Percentiles rank a stretch among this genome's conserved stretches.
Evolutionary conservation across 2,797 vertebrate genomes (phyloP).

Genomic region (Lycodopsis pacificus): DNA sequence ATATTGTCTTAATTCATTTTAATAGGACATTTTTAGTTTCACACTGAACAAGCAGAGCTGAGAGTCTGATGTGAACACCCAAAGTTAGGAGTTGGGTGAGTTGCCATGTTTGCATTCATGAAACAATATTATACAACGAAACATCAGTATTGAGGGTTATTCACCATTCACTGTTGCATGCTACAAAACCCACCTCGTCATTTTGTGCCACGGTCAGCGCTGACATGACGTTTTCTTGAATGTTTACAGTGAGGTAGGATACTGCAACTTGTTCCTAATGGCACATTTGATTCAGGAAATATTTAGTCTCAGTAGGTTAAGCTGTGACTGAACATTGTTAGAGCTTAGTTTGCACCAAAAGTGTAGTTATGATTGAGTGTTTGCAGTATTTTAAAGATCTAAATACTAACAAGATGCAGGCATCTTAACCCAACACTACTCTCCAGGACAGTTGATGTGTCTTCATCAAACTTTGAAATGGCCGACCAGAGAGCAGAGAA

Average conservation of each 20-base stretch:
- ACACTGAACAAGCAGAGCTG: neutral
- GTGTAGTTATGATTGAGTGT: neutral
- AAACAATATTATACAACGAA: neutral
- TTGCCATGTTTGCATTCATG: neutral
- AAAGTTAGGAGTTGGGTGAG: neutral
- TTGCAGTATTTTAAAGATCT: neutral
- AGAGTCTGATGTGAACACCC: neutral
- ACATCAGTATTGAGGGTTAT: neutral
- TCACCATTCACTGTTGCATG: neutral
- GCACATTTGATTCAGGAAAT: neutral
- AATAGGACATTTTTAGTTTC: neutral
- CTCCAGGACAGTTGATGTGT: neutral
- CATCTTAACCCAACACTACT: neutral
- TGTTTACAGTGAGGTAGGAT: neutral
- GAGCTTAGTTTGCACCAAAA: neutral
- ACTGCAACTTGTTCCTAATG: neutral
- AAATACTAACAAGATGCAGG: neutral
- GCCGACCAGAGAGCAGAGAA: conserved; percentile 20
- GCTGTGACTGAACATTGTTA: neutral
- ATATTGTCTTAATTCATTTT: neutral
- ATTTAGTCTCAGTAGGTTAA: neutral
- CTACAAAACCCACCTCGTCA: neutral
- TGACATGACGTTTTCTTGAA: neutral
- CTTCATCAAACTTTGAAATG: neutral
- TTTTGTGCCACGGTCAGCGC: no score